Evolutionary conservation across 1,140 invertebrate species (phyloP), one percentile per base, ranked within the genome.

Genomic region (Plectus sambesii): DNA sequence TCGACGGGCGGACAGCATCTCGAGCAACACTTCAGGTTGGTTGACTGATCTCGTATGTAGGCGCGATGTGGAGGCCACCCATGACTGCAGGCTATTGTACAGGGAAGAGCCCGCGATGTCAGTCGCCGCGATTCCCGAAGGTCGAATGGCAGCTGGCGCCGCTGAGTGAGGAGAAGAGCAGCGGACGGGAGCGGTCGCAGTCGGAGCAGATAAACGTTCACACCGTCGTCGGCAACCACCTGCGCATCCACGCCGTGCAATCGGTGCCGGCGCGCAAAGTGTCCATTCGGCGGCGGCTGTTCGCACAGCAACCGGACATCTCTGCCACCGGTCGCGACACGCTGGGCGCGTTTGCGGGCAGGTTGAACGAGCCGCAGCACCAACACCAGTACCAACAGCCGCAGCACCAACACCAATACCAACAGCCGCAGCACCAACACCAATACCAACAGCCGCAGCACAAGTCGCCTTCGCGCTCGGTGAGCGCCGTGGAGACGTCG

Each of bases 1-100:
- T 22, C n/a, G 23, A 15, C 37, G 40, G 17, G 44, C 9, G n/a
- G 49, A 55, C 17, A 49, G 52, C 25, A 19, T 55, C 9, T 35
- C 51, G 6, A 54, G 49, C 3, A 25, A 42, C 20, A 53, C 48
- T 9, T 53, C 51, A 5, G 51, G 49, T 23, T 23, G 26, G 3
- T 53, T 24, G 15, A 49, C 45, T 19, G 42, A 25, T n/a, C 29
- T 42, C 2, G 3, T 49, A 5, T 26, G 47, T n/a, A n/a, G n/a
- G n/a, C n/a, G n/a, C n/a, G n/a, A n/a, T n/a, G n/a, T n/a, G n/a
- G n/a, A n/a, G n/a, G n/a, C n/a, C n/a, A n/a, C n/a, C n/a, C n/a
- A n/a, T n/a, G n/a, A n/a, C n/a, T n/a, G n/a, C n/a, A n/a, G n/a
- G n/a, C n/a, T n/a, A n/a, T n/a, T n/a, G n/a, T n/a, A n/a, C n/a